Conservation (phyloP, 2,113 vertebrate species). For the Mormoops blainvillei region DNA sequence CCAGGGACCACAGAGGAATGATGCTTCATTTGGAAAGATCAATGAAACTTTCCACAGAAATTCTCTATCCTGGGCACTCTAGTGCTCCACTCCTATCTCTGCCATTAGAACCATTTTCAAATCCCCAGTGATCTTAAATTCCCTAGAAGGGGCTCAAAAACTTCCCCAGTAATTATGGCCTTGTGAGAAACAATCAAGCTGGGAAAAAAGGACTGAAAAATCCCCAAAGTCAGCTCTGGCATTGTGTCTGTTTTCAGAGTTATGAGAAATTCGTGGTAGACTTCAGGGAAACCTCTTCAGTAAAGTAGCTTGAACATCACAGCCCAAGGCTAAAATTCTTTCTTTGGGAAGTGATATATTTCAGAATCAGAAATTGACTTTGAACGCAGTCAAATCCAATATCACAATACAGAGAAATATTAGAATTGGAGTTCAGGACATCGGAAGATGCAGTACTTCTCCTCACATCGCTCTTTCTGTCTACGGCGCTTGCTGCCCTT, state of each 20-base stretch:
- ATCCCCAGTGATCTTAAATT: neutral
- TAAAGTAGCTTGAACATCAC: neutral
- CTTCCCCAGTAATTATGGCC: neutral
- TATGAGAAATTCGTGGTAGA: neutral
- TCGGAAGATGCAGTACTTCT: neutral
- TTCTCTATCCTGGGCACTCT: neutral
- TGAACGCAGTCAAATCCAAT: neutral
- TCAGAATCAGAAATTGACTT: conserved; percentile 31
- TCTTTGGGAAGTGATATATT: conserved; percentile 19
- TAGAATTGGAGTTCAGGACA: neutral
- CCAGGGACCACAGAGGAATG: neutral
- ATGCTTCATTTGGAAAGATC: conserved; percentile 6
- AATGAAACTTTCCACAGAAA: neutral
- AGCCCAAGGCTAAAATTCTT: conserved; percentile 13
- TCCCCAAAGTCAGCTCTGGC: neutral
- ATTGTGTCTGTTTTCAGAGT: conserved; percentile 5
- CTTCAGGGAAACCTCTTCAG: conserved; percentile 12
- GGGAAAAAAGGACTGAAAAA: neutral
- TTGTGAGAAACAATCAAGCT: conserved; percentile 3
- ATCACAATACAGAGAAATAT: neutral
- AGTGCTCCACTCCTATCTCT: neutral
- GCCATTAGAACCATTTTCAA: neutral
- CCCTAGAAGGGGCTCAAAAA: neutral
- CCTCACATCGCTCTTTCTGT: neutral
- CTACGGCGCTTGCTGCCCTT: neutral